A percentile compares a stretch with the other conserved stretches of the same genome.
These are phyloP conservation scores for Sebastes cheni DNA, from an alignment of 2,797 vertebrate genomes.

Conservation along the genomic window DNA sequence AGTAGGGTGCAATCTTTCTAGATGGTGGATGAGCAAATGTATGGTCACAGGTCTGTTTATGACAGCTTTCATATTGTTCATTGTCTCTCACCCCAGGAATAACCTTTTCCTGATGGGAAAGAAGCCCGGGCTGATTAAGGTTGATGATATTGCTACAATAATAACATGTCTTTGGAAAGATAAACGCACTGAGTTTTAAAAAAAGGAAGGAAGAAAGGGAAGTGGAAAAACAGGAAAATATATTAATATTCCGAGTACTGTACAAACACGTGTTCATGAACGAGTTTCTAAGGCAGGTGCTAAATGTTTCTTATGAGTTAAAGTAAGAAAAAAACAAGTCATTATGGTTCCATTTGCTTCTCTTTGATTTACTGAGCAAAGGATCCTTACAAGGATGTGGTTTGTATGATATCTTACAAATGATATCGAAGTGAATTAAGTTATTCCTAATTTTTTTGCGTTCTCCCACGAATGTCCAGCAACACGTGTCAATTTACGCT, in stretches of 20 bases:
- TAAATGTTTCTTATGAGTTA: neutral
- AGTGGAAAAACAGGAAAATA: slow-evolving; percentile 1
- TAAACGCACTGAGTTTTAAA: neutral
- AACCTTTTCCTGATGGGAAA: slow-evolving; percentile 6
- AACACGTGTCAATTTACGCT: no score
- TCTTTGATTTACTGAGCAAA: neutral
- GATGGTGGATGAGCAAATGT: slow-evolving; percentile 5
- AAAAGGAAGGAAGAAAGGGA: neutral
- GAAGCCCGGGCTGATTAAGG: neutral
- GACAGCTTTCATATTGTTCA: slow-evolving; percentile 35
- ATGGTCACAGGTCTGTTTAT: slow-evolving; percentile 31
- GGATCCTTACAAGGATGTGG: no score
- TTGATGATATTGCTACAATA: neutral
- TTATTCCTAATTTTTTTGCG: no score
- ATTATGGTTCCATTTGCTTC: neutral
- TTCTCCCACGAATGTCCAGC: no score
- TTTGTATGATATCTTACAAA: no score
- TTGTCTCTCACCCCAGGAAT: slow-evolving; percentile 18
- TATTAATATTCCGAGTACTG: neutral
- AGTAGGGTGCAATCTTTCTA: slow-evolving; percentile 11
- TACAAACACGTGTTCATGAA: neutral
- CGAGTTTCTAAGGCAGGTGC: neutral
- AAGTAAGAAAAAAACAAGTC: neutral
- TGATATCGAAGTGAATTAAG: no score
- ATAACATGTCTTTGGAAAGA: neutral